These are phyloP conservation scores for Lumbricus terrestris DNA, from an alignment of 2,888 invertebrate species.

Conservation along the genomic window DNA sequence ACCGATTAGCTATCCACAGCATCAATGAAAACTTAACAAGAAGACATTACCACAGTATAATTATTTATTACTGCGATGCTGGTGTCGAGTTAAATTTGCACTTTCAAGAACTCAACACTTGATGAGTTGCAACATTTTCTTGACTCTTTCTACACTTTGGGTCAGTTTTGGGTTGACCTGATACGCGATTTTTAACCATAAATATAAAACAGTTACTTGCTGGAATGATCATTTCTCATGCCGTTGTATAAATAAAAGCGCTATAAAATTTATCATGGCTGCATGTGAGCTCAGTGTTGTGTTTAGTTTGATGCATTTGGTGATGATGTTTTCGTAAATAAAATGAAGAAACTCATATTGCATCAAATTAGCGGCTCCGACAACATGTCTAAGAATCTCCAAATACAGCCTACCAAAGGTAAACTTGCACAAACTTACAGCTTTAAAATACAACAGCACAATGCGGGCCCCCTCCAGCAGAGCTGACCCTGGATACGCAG, in stretches of 20 bases:
- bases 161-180: not conserved
- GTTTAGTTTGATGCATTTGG: not conserved
- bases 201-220: too few species aligned
- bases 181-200: not conserved
- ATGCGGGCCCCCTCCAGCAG: not conserved
- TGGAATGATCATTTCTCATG: not conserved
- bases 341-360: slow-evolving; percentile 8
- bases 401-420: not conserved
- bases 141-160: not conserved
- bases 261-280: not conserved
- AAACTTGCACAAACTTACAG: not conserved
- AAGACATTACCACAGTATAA: too few species aligned
- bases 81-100: too few species aligned
- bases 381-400: not conserved
- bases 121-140: too few species aligned
- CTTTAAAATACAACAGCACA: not conserved
- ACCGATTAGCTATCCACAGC: too few species aligned
- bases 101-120: too few species aligned
- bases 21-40: too few species aligned
- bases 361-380: not conserved
- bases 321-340: not conserved
- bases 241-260: not conserved
- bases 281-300: not conserved
- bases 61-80: too few species aligned
- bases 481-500: not conserved